Percentiles rank a stretch among this genome's conserved stretches.
Conservation (phyloP, 2,113 vertebrate species). For the Cheirogaleus medius region DNA sequence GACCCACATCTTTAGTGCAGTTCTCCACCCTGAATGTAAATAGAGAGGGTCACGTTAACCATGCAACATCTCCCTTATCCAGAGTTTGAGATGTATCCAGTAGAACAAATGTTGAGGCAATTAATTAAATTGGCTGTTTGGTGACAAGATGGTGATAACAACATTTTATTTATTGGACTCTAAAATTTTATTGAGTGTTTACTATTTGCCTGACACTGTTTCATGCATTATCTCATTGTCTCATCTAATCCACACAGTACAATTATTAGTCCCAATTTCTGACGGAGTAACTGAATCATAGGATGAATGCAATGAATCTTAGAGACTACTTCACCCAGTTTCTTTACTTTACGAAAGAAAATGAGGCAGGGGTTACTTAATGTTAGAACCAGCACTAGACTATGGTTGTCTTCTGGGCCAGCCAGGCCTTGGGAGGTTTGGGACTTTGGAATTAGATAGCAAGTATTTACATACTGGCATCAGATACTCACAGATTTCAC, state of each 20-base stretch:
- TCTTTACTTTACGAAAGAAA: background rate
- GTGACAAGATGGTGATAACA: background rate
- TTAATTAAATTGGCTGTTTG: background rate
- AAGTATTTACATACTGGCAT: background rate
- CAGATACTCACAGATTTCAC: conserved; percentile 23
- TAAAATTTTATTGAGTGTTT: conserved; percentile 41
- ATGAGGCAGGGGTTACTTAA: background rate
- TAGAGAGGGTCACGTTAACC: background rate
- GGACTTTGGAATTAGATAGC: background rate
- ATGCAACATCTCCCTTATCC: background rate
- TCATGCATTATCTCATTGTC: background rate
- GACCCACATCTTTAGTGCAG: background rate
- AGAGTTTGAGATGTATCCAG: background rate
- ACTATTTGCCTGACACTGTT: background rate
- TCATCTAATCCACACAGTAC: background rate
- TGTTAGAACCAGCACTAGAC: background rate
- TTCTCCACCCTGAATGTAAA: background rate
- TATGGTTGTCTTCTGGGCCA: background rate
- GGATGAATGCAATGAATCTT: background rate
- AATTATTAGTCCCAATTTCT: background rate
- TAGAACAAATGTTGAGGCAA: background rate
- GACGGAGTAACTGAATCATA: background rate
- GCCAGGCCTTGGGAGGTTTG: background rate
- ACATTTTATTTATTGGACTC: conserved; percentile 7
- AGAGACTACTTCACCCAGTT: background rate